Base-by-base conservation (phyloP, 1,140 invertebrate genomes). In the Potamilus streckersoni region DNA sequence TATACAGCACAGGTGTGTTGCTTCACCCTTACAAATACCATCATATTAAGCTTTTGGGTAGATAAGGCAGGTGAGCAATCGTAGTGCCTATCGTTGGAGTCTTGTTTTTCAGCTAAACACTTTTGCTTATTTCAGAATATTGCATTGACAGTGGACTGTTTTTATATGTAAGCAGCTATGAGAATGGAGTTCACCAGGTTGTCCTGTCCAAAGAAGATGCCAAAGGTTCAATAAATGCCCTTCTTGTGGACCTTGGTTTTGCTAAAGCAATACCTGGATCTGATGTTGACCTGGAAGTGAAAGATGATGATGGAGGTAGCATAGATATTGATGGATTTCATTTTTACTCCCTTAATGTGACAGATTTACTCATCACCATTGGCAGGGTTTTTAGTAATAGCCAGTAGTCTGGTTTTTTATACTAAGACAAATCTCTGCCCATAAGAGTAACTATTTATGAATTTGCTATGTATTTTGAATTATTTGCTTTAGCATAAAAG, bases 211-310 rank as follows among this genome's bases (percentile, higher is more conserved):
- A 55, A 62, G 57, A 66, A 12, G 49, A 58, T 1, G 59, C 14
- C 31, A 61, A 79, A 31, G 66, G 74, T n/a, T 78, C 79, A 16
- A 16, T 74, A 2, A 80, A 80, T 58, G 59, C 59, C 23, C 27
- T 65, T 8, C 63, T 80, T 8, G 73, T 75, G n/a, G 76, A 80
- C 15, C 60, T 80, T n/a, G 79, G 79, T 55, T 61, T 76, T 27
- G 79, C 76, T 56, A 73, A 64, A 38, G 75, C 79, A 60, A 62
- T 78, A n/a, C 5, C 61, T 16, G 79, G 79, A 31, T 77, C 79
- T n/a, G 27, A 70, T 15, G 56, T 80, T 4, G 79, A 80, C 23
- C 64, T 78, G 38, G 66, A 62, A 20, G 20, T 76, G 19, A n/a
- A 71, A 61, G 75, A 66, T n/a, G 69, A 76, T 12, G 60, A 63